Evolutionary conservation across 2,888 invertebrate genomes (phyloP).

Genomic region (Archaeoteleia sp.): DNA sequence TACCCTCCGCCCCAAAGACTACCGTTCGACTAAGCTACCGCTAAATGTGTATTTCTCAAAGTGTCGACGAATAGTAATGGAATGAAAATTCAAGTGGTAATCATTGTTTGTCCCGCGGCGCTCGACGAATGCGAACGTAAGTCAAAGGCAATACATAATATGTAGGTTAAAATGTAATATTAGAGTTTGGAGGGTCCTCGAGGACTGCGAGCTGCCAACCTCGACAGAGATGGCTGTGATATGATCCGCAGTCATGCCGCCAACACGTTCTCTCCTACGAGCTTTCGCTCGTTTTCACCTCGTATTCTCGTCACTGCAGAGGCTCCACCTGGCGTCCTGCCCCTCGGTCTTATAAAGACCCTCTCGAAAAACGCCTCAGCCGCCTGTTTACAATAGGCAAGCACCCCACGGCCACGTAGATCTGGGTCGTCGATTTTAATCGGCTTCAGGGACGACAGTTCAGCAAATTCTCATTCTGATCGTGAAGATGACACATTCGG

Average conservation of each 20-base stretch:
- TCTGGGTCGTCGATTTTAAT: constrained; percentile 73
- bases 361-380: constrained; percentile 71
- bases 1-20: too few species aligned
- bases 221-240: constrained; percentile 72
- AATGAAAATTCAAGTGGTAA: constrained; percentile 35
- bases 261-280: constrained; percentile 45
- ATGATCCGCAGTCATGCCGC: constrained; percentile 61
- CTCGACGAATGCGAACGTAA: constrained; percentile 14
- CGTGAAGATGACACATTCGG: constrained; percentile 32
- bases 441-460: constrained; percentile 63
- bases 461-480: constrained; percentile 58
- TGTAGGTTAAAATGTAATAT: constrained; percentile 68
- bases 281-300: constrained; percentile 52
- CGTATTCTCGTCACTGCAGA: constrained; percentile 9
- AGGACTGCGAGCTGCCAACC: constrained; percentile 68
- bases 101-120: constrained; percentile 27
- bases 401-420: constrained; percentile 61
- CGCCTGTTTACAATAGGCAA: constrained; percentile 69
- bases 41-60: too few species aligned
- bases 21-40: too few species aligned
- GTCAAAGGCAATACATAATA: constrained; percentile 52
- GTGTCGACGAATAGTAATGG: background rate
- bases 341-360: constrained; percentile 55
- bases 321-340: constrained; percentile 23
- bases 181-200: constrained; percentile 67